Conservation (phyloP, 2,888 invertebrate genomes). For the Trissoscelio sp. region DNA sequence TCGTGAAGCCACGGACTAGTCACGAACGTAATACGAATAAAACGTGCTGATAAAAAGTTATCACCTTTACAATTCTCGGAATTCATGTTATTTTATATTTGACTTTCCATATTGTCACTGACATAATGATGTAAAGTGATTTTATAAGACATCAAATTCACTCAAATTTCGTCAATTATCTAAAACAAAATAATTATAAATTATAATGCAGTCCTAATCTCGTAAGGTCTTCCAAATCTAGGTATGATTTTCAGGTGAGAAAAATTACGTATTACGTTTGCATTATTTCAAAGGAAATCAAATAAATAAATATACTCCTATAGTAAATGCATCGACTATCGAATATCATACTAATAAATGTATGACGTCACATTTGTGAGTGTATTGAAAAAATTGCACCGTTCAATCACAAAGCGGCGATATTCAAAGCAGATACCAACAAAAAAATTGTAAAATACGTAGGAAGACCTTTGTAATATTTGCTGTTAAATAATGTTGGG, state of each 20-base stretch:
- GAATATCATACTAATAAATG: too few relatives aligned
- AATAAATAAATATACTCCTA: background rate
- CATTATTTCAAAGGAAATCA: background rate
- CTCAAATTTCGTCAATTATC: background rate
- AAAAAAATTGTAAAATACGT: constrained; percentile 4
- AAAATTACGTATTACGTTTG: too few relatives aligned
- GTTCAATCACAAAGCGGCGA: background rate
- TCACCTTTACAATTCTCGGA: background rate
- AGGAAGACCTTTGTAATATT: constrained; percentile 59
- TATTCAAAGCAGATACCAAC: background rate
- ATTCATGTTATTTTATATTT: background rate
- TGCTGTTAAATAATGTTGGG: constrained; percentile 42
- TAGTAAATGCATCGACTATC: background rate
- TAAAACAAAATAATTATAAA: constrained; percentile 1
- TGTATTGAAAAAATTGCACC: too few relatives aligned
- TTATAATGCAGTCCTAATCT: constrained; percentile 11
- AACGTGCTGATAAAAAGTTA: constrained; percentile 32
- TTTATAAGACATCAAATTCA: background rate
- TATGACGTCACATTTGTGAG: too few relatives aligned
- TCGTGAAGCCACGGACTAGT: constrained; percentile 47
- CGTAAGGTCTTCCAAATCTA: constrained; percentile 29
- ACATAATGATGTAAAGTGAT: background rate
- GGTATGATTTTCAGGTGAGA: too few relatives aligned
- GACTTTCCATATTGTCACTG: background rate
- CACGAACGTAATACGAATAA: constrained; percentile 46